Evolutionary conservation across 2,113 vertebrate species (phyloP).

Genomic region (Syrrhaptes paradoxus): DNA sequence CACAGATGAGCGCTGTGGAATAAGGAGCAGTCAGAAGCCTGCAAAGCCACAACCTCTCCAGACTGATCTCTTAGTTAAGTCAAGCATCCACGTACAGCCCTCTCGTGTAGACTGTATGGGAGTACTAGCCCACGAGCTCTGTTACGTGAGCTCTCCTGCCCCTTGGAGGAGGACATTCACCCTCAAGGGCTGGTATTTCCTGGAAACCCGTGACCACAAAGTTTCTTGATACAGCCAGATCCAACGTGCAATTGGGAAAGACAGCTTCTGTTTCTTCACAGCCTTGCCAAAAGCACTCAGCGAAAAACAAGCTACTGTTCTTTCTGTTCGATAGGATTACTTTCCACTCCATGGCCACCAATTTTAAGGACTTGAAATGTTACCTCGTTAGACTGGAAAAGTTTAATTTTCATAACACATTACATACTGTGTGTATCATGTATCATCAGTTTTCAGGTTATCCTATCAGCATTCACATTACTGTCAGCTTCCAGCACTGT

Average conservation of each 20-base stretch:
- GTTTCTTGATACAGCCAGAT: background rate
- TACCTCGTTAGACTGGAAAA: background rate
- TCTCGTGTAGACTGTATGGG: background rate
- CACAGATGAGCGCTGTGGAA: too few relatives aligned
- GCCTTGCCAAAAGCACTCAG: background rate
- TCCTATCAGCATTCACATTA: background rate
- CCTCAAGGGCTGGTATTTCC: background rate
- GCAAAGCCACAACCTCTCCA: background rate
- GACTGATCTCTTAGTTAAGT: background rate
- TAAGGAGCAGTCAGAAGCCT: background rate
- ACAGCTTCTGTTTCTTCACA: background rate
- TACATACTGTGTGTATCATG: fast-evolving
- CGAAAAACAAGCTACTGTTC: background rate
- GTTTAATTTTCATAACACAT: background rate
- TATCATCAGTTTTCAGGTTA: background rate
- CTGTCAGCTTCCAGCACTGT: background rate
- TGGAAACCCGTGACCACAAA: background rate
- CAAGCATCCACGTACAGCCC: background rate
- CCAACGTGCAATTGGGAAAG: background rate
- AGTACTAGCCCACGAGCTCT: background rate
- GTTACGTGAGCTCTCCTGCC: background rate
- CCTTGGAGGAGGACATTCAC: background rate
- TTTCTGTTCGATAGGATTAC: background rate
- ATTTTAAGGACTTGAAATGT: background rate
- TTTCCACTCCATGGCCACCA: background rate